A percentile compares a stretch with the other conserved stretches of the same genome.
These are phyloP conservation scores for Rattus norvegicus DNA, from an alignment of 2,113 vertebrate species.

Conservation along the genomic window GRCr8 NC_086020.1:194152501-194153000, in stretches of 20 bases:
- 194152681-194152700: background rate
- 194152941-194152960: background rate
- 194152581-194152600: background rate
- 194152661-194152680: background rate
- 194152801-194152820: background rate
- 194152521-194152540: constrained; percentile 29
- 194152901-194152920: background rate
- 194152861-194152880: background rate
- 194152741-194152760: too few species aligned
- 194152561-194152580: background rate
- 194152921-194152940: background rate
- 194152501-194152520: constrained; percentile 22
- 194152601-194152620: background rate
- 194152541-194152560: background rate
- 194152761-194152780: background rate
- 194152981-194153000: background rate
- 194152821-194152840: background rate
- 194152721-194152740: background rate
- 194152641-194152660: background rate
- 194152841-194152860: background rate
- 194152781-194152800: background rate
- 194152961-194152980: background rate
- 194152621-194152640: background rate
- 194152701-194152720: background rate
- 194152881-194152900: background rate